Conservation (phyloP, 2,888 invertebrate genomes). For the Heliconius ethilla region DNA sequence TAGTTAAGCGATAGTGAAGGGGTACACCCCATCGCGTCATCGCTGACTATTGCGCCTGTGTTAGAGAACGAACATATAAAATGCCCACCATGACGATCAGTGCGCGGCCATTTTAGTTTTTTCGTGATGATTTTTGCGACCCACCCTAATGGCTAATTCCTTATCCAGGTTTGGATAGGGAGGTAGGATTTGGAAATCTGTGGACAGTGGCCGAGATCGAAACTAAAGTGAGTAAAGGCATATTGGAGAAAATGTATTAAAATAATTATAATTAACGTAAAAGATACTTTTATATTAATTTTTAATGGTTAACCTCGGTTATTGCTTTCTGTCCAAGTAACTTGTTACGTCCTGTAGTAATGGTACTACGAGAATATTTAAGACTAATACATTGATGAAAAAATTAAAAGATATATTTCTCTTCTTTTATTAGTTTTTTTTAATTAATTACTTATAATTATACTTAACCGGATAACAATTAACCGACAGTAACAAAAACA, state of each 20-base stretch:
- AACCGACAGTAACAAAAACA: background rate
- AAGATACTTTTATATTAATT: too few species aligned
- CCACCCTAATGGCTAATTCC: constrained; percentile 45
- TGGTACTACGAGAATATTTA: too few species aligned
- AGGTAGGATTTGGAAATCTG: background rate
- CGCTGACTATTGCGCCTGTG: constrained; percentile 78
- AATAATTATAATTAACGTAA: too few species aligned
- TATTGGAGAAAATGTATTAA: too few species aligned
- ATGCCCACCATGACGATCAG: constrained; percentile 77
- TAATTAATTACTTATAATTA: background rate
- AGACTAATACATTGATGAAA: too few species aligned
- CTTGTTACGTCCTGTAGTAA: too few species aligned
- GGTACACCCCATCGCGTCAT: constrained; percentile 74
- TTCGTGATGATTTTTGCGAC: constrained; percentile 52
- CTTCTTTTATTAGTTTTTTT: too few species aligned
- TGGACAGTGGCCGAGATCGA: background rate
- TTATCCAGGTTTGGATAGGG: constrained; percentile 5
- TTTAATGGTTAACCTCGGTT: too few species aligned
- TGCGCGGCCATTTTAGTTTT: constrained; percentile 72
- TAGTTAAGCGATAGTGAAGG: constrained; percentile 73
- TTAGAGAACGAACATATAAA: constrained; percentile 79
- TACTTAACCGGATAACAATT: background rate
- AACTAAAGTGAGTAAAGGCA: too few species aligned
- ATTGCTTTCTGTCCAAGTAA: too few species aligned
- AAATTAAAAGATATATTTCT: too few species aligned